Conservation (phyloP, 2,797 vertebrate species). For the Pipistrellus pipistrellus region DNA sequence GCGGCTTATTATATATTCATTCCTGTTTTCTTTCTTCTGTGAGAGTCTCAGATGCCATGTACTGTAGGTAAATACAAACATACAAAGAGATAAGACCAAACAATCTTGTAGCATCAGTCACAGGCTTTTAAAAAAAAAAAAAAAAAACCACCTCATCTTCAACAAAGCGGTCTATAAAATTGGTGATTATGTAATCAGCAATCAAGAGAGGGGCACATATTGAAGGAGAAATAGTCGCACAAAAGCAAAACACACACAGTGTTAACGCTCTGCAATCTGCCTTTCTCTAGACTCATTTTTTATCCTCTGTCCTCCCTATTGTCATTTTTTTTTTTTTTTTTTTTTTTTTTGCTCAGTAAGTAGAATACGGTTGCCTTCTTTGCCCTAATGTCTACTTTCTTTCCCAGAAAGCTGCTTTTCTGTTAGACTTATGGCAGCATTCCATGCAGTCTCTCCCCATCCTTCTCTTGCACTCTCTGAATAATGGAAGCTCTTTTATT, state of each 20-base stretch:
- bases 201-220: conserved; percentile 32
- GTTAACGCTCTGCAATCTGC: background rate
- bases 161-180: conserved; percentile 46
- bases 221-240: background rate
- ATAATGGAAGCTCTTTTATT: conserved; percentile 80
- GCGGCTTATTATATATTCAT: background rate
- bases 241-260: conserved; percentile 25
- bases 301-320: conserved; percentile 36
- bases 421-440: conserved; percentile 77
- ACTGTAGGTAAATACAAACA: conserved; percentile 17
- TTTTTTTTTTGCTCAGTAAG: conserved; percentile 67
- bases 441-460: conserved; percentile 68
- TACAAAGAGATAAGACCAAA: background rate
- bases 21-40: background rate
- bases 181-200: conserved; percentile 37
- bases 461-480: conserved; percentile 61
- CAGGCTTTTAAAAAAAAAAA: background rate
- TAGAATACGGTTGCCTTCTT: conserved; percentile 71
- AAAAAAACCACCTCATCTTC: background rate
- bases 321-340: conserved; percentile 54
- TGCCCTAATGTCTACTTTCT: conserved; percentile 67
- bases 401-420: conserved; percentile 80
- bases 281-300: conserved; percentile 30
- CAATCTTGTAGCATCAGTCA: background rate
- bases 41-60: background rate